Conservation (phyloP, 2,797 vertebrate species). For the Helarctos malayanus region DNA sequence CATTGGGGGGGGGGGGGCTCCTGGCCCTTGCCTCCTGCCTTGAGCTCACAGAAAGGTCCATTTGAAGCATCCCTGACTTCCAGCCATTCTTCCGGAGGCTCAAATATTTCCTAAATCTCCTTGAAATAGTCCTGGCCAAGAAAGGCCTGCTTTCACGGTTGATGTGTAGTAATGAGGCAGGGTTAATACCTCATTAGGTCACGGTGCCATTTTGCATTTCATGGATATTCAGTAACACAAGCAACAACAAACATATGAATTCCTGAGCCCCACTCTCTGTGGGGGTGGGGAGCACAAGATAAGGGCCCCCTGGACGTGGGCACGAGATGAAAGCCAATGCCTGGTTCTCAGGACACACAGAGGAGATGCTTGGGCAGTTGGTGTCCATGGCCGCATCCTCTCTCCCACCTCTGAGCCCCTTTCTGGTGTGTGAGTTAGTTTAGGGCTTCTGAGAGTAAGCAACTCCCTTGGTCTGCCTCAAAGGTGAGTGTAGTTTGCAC, state of each 20-base stretch:
- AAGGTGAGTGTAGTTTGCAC: background rate
- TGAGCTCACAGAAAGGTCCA: background rate
- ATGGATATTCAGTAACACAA: conserved; percentile 89
- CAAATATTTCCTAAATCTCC: conserved; percentile 84
- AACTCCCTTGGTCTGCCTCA: background rate
- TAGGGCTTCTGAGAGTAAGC: background rate
- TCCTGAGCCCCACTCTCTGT: conserved; percentile 79
- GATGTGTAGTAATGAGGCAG: conserved; percentile 85
- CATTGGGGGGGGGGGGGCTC: accelerated
- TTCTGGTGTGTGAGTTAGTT: accelerated
- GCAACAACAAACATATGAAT: conserved; percentile 85
- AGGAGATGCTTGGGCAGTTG: conserved; percentile 17
- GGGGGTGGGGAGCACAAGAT: background rate
- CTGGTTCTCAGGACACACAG: conserved; percentile 58
- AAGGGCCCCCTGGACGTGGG: conserved; percentile 73
- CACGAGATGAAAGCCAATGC: background rate
- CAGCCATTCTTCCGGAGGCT: conserved; percentile 77
- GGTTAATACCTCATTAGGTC: conserved; percentile 89
- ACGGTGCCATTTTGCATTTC: conserved; percentile 88
- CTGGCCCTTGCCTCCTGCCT: background rate
- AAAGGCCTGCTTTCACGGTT: conserved; percentile 81
- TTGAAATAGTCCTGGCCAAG: conserved; percentile 80
- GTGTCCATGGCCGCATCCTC: accelerated
- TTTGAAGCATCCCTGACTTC: conserved; percentile 31
- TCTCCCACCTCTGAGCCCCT: background rate